A percentile compares a stretch with the other conserved stretches of the same genome.
These are phyloP conservation scores for Myotis findleyi DNA, from an alignment of 2,797 vertebrate genomes.

Conservation along the genomic window DNA sequence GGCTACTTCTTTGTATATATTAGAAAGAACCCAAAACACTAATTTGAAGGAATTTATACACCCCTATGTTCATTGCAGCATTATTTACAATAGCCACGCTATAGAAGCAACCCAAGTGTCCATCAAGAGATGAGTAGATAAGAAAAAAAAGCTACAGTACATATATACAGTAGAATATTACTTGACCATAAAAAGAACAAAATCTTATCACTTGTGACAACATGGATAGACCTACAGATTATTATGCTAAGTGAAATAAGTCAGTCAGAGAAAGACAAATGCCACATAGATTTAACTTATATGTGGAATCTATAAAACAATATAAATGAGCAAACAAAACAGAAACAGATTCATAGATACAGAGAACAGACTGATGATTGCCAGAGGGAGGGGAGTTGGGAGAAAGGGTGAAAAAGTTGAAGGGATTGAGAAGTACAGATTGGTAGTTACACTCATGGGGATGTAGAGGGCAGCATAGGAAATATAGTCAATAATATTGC, in stretches of 20 bases:
- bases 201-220: not conserved
- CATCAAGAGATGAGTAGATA: not conserved
- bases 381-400: not conserved
- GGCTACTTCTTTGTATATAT: not conserved
- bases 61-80: not conserved
- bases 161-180: not conserved
- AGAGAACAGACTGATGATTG: not conserved
- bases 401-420: not conserved
- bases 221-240: not conserved
- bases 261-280: not conserved
- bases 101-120: not conserved
- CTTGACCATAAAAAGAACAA: not conserved
- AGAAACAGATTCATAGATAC: not conserved
- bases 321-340: not conserved
- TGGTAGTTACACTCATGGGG: not conserved
- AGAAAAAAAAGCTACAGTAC: not conserved
- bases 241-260: not conserved
- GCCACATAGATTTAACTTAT: not conserved
- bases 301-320: not conserved
- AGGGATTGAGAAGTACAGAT: not conserved
- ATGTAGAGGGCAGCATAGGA: not conserved
- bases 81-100: not conserved
- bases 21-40: not conserved
- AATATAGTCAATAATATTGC: not conserved
- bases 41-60: not conserved